phyloP scores from a whole-genome alignment of 2,888 invertebrate genomes.

The Trichogramma evanescens region DNA sequence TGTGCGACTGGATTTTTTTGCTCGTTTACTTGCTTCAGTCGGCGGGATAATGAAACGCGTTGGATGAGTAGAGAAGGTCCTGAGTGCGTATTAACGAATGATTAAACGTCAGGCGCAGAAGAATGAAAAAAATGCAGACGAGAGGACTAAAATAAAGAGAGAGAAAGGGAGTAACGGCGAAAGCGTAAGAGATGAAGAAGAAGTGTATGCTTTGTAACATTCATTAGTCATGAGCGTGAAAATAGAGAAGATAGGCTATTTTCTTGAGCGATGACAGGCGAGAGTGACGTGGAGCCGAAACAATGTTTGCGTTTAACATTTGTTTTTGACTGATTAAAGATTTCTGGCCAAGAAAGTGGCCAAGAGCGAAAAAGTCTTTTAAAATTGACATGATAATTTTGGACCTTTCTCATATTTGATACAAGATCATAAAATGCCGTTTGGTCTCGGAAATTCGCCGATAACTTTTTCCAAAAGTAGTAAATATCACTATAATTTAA shows the following conservation, averaged over 20 bases:
- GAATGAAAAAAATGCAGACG: conserved; percentile 16
- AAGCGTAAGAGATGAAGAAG: not conserved
- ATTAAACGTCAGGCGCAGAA: conserved; percentile 23
- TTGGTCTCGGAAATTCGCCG: no score
- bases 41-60: conserved; percentile 18
- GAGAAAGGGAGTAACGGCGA: not conserved
- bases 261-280: not conserved
- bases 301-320: no score
- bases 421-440: no score
- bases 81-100: conserved; percentile 20
- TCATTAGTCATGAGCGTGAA: conserved; percentile 20
- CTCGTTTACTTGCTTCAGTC: not conserved
- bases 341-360: no score
- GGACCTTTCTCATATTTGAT: no score
- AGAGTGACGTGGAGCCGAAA: no score
- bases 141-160: not conserved
- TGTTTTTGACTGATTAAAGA: no score
- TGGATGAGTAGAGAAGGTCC: conserved; percentile 3
- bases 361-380: no score
- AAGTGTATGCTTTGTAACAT: conserved; percentile 10
- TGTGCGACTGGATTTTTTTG: not conserved
- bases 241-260: conserved; percentile 6
- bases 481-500: no score
- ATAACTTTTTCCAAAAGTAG: no score
- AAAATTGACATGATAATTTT: no score